phyloP scores from a whole-genome alignment of 2,113 vertebrate species.

The Aepyceros melampus region DNA sequence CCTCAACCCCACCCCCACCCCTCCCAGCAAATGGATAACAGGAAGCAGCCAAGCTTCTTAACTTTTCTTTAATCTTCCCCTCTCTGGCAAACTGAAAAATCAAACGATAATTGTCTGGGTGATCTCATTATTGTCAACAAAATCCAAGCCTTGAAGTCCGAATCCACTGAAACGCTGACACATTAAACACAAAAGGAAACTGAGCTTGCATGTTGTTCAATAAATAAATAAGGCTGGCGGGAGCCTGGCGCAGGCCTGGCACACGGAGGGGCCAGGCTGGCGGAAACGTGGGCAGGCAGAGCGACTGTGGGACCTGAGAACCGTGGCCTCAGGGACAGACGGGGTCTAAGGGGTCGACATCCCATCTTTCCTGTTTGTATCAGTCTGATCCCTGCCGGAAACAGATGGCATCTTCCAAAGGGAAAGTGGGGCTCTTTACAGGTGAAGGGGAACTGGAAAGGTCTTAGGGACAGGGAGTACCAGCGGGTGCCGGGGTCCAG shows the following conservation, averaged over 20 bases:
- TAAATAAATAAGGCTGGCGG: slow-evolving; percentile 82
- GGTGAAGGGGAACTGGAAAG: no score
- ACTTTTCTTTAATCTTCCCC: slow-evolving; percentile 84
- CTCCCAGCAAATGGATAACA: slow-evolving; percentile 76
- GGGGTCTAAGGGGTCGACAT: neutral
- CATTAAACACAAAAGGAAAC: slow-evolving; percentile 79
- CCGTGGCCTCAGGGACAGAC: neutral
- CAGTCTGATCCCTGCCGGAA: neutral
- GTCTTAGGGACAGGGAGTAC: neutral
- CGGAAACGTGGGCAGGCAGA: neutral
- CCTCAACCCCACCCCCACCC: neutral
- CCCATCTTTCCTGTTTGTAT: neutral
- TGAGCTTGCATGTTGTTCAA: slow-evolving; percentile 78
- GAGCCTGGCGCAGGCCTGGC: slow-evolving; percentile 66
- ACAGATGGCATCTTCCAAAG: neutral
- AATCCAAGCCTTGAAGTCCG: slow-evolving; percentile 81
- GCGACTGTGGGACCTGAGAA: neutral
- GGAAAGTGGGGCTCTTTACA: neutral
- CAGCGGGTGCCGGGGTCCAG: no score
- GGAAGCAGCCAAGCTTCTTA: slow-evolving; percentile 82
- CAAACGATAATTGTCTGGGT: slow-evolving; percentile 83
- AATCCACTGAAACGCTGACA: slow-evolving; percentile 76
- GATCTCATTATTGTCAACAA: slow-evolving; percentile 86
- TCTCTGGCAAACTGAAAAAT: slow-evolving; percentile 81
- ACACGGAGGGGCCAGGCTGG: slow-evolving; percentile 60